These are phyloP conservation scores for Halichoerus grypus DNA, from an alignment of 2,113 vertebrate genomes.

Conservation along the genomic window DNA sequence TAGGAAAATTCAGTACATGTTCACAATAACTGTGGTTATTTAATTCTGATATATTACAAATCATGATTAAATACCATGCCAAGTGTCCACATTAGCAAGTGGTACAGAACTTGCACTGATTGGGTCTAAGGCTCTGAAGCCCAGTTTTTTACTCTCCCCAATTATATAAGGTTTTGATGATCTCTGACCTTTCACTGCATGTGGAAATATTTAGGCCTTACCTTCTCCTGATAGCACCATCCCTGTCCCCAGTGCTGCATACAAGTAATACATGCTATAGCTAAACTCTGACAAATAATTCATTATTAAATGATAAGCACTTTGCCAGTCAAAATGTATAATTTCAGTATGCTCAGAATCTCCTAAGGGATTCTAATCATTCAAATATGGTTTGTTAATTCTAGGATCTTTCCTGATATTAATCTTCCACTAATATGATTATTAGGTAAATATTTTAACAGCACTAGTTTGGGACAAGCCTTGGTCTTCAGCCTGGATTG, in stretches of 20 bases:
- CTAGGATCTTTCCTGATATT: constrained; percentile 6
- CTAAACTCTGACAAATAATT: neutral
- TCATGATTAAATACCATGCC: neutral
- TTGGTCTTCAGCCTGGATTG: neutral
- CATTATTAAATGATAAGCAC: neutral
- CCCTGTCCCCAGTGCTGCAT: neutral
- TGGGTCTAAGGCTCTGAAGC: neutral
- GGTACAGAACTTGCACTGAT: neutral
- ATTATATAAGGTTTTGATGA: neutral
- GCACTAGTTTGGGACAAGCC: neutral
- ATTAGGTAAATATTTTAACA: neutral
- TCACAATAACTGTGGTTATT: neutral
- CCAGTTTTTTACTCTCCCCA: neutral
- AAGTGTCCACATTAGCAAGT: neutral
- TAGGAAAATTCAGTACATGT: neutral
- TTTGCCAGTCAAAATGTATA: neutral
- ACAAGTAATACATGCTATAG: neutral
- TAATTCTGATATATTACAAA: neutral
- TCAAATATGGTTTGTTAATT: neutral
- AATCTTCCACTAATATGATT: neutral
- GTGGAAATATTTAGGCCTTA: neutral
- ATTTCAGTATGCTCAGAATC: neutral
- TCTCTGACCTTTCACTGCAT: neutral
- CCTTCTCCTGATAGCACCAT: neutral
- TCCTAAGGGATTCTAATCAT: neutral